Percentiles rank a stretch among this genome's conserved stretches.
Evolutionary conservation across 2,888 invertebrate genomes (phyloP).

Genomic region (Dysmachus trigonus): DNA sequence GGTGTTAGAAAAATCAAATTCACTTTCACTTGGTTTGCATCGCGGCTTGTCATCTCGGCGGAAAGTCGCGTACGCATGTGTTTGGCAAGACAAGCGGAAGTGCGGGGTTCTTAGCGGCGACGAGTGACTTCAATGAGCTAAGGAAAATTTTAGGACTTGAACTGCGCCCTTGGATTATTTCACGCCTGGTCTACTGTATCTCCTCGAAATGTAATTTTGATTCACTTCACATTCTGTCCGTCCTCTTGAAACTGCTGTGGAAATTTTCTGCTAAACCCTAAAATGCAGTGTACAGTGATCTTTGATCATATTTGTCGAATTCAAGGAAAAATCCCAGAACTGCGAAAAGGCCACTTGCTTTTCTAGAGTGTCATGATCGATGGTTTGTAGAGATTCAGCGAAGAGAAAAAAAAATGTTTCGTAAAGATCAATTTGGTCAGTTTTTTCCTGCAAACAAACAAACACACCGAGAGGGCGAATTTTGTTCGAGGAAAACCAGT

Average conservation of each 20-base stretch:
- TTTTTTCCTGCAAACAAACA: background rate
- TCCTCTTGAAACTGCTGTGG: background rate
- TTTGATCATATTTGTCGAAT: background rate
- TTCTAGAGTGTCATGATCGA: constrained; percentile 13
- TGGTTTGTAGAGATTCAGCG: background rate
- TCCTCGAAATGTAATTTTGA: constrained; percentile 12
- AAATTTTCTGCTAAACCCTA: background rate
- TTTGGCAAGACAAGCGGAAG: background rate
- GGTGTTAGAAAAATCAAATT: background rate
- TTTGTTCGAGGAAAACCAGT: constrained; percentile 19
- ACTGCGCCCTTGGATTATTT: background rate
- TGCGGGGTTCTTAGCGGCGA: background rate
- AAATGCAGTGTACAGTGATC: background rate
- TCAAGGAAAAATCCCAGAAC: background rate
- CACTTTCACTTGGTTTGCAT: constrained; percentile 3
- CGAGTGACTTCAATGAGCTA: background rate
- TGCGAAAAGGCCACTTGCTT: constrained; percentile 5
- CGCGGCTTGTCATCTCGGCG: background rate
- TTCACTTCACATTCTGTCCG: background rate
- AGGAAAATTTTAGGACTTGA: background rate
- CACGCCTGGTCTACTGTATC: background rate
- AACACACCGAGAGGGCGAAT: background rate
- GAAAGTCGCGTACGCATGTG: constrained; percentile 7
- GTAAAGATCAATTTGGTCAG: constrained; percentile 7
- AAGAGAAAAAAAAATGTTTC: background rate